These are phyloP conservation scores for Solenopsis invicta DNA, from an alignment of 1,140 invertebrate genomes.

Conservation along the genomic window DNA sequence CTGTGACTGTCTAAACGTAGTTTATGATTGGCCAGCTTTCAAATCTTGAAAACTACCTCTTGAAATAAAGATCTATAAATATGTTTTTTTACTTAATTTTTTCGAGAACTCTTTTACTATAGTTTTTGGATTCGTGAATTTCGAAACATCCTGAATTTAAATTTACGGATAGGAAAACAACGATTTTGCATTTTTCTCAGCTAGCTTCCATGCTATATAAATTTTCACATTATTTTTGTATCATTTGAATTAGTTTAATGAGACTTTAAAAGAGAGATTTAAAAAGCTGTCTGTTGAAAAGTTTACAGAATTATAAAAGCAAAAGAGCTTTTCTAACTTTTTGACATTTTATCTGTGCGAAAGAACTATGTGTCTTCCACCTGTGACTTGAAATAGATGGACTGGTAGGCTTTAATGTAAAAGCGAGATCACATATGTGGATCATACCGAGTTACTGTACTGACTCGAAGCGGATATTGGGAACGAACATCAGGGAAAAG, in stretches of 20 bases:
- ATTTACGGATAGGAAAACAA: neutral
- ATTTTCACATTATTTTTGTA: neutral
- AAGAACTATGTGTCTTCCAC: slow-evolving; percentile 37
- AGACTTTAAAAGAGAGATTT: neutral
- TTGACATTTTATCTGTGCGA: neutral
- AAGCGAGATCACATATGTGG: slow-evolving; percentile 44
- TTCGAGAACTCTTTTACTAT: no score
- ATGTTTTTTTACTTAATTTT: no score
- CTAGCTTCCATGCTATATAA: neutral
- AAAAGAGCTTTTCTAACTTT: neutral
- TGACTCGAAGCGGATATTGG: slow-evolving; percentile 47
- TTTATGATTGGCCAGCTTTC: no score
- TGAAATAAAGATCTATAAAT: no score
- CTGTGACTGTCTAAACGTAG: no score
- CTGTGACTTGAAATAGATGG: slow-evolving; percentile 24
- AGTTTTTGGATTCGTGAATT: no score
- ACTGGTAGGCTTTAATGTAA: slow-evolving; percentile 24
- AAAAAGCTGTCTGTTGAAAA: neutral
- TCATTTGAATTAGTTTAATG: neutral
- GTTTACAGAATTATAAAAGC: neutral
- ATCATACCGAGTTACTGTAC: neutral
- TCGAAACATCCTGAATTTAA: no score
- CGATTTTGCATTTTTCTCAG: neutral
- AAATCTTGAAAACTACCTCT: neutral
- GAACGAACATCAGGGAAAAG: slow-evolving; percentile 58